Conservation (phyloP, 2,888 invertebrate genomes). For the Cephus spinipes region DNA sequence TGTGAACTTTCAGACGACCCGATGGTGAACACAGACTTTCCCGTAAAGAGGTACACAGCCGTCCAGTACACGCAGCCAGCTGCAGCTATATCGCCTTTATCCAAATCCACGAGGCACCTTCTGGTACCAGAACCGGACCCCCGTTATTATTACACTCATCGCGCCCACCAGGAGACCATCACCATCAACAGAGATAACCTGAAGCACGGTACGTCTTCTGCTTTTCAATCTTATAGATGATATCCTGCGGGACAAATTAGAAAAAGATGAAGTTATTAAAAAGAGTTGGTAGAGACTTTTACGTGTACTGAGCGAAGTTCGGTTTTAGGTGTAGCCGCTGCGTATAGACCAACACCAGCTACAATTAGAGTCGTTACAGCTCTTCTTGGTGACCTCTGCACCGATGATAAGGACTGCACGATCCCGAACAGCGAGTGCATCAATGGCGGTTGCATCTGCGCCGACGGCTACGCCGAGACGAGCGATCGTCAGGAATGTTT, state of each 20-base stretch:
- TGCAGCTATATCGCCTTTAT: constrained; percentile 77
- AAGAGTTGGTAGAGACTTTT: not conserved
- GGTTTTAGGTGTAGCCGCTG: constrained; percentile 63
- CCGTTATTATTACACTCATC: constrained; percentile 75
- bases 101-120: constrained; percentile 85
- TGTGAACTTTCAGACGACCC: constrained; percentile 70
- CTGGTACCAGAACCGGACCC: constrained; percentile 74
- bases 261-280: not conserved
- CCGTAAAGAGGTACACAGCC: constrained; percentile 80
- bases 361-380: constrained; percentile 75
- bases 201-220: constrained; percentile 56
- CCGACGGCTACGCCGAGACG: constrained; percentile 74
- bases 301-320: not conserved
- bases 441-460: constrained; percentile 81
- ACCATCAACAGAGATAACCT: constrained; percentile 64
- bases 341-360: constrained; percentile 74
- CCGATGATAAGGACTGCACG: constrained; percentile 75
- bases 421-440: constrained; percentile 81
- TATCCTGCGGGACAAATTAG: not conserved
- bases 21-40: constrained; percentile 80
- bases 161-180: constrained; percentile 63
- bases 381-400: constrained; percentile 83
- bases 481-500: constrained; percentile 76
- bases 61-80: constrained; percentile 85
- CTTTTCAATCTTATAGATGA: not conserved